Conservation (phyloP, 2,113 vertebrate genomes). For the Mionectes macconnelli region DNA sequence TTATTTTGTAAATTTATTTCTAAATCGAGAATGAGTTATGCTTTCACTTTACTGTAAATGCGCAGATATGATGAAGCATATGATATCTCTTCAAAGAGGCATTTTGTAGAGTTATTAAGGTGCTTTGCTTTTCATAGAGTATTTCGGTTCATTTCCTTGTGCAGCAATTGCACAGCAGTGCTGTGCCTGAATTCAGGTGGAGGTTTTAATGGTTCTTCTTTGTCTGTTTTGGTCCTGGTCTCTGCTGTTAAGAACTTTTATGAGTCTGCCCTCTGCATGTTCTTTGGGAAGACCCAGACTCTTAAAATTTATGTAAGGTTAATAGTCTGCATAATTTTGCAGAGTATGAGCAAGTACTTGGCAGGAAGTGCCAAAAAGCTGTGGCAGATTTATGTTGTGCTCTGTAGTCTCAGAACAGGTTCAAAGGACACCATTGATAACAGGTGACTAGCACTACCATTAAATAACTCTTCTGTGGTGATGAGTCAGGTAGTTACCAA, state of each 20-base stretch:
- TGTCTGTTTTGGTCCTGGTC: neutral
- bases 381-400: constrained; percentile 23
- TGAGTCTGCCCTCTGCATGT: neutral
- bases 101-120: neutral
- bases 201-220: neutral
- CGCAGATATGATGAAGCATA: neutral
- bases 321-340: constrained; percentile 36
- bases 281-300: neutral
- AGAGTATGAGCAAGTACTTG: neutral
- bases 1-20: neutral
- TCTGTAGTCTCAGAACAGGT: neutral
- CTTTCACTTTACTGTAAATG: neutral
- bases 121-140: neutral
- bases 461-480: constrained; percentile 15
- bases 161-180: neutral
- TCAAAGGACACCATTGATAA: constrained; percentile 24
- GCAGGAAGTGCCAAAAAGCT: constrained; percentile 24
- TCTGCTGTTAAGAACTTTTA: neutral
- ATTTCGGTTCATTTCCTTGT: neutral
- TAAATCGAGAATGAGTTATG: neutral
- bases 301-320: constrained; percentile 34
- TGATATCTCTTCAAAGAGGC: neutral
- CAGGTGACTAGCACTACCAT: neutral
- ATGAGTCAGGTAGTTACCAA: constrained; percentile 21
- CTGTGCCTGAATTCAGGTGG: neutral